These are phyloP conservation scores for Chiloscyllium plagiosum DNA, from an alignment of 2,113 vertebrate species.

Conservation along the genomic window DNA sequence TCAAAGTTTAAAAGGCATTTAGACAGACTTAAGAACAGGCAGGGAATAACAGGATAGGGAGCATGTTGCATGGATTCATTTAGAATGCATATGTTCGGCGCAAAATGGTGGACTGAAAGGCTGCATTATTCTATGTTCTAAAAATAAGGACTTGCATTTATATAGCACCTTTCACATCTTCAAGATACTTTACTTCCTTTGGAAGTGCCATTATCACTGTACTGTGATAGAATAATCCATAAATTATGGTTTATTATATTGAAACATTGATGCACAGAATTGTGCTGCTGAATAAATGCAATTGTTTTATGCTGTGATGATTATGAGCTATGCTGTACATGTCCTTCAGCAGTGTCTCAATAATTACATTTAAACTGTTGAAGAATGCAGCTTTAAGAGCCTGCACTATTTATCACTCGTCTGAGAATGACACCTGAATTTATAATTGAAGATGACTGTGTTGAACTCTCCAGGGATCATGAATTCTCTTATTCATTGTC, in stretches of 20 bases:
- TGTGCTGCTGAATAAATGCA: background rate
- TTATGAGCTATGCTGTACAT: background rate
- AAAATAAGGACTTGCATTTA: background rate
- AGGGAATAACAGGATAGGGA: no score
- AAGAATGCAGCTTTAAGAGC: slow-evolving; percentile 8
- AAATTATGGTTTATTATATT: background rate
- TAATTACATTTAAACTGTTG: slow-evolving; percentile 27
- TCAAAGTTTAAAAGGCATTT: no score
- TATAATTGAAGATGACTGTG: slow-evolving; percentile 28
- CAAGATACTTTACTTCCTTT: background rate
- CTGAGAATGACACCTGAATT: slow-evolving; percentile 27
- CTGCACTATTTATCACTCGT: slow-evolving; percentile 24
- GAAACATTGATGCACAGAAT: background rate
- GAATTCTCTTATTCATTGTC: slow-evolving; percentile 25
- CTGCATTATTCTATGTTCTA: background rate
- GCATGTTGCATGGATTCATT: no score
- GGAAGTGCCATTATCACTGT: background rate
- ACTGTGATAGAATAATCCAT: background rate
- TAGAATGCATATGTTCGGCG: no score
- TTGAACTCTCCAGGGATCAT: slow-evolving; percentile 29
- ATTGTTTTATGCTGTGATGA: background rate
- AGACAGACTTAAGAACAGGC: no score
- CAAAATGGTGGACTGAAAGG: no score
- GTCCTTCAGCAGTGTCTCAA: background rate
- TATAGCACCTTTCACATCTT: background rate